Conservation (phyloP, 1,140 invertebrate species). For the Lordiphosa clarofinis region DNA sequence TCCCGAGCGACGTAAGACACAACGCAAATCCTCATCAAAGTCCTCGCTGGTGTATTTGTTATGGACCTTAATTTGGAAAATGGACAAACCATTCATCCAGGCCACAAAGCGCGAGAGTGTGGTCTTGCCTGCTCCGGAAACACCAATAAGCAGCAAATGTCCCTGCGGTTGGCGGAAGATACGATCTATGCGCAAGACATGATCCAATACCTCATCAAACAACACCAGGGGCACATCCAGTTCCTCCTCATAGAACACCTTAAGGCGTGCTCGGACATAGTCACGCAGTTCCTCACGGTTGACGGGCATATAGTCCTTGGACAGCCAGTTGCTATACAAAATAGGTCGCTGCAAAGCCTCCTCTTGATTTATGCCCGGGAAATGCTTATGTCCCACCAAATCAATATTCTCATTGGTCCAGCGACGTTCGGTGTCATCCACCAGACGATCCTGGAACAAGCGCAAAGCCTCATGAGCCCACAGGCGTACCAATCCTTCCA, state of each 20-base stretch:
- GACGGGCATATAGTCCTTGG: constrained; percentile 98
- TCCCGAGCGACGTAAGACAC: constrained; percentile 94
- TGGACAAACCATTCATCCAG: constrained; percentile 99
- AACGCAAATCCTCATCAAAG: constrained; percentile 98
- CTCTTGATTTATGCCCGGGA: constrained; percentile 93
- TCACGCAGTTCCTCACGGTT: constrained; percentile 96
- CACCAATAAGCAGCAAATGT: constrained; percentile 97
- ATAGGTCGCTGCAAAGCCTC: constrained; percentile 91
- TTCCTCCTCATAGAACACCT: constrained; percentile 99
- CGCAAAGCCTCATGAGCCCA: constrained; percentile 99
- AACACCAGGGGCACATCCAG: constrained; percentile 98
- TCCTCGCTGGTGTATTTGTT: constrained; percentile 99
- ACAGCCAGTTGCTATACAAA: constrained; percentile 99
- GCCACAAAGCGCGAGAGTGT: constrained; percentile 99
- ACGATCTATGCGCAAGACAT: constrained; percentile 98
- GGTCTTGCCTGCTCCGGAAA: constrained; percentile 99
- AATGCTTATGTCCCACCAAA: constrained; percentile 95
- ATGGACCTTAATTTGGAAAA: constrained; percentile 99
- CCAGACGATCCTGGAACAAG: constrained; percentile 97
- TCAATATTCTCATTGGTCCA: constrained; percentile 99
- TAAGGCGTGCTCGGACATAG: constrained; percentile 97
- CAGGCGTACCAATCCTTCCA: constrained; percentile 96
- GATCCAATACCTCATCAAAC: constrained; percentile 99
- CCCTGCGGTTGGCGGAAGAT: constrained; percentile 99
- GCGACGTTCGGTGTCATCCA: constrained; percentile 94